Conservation (phyloP, 2,113 vertebrate species). For the Brachypteracias leptosomus region DNA sequence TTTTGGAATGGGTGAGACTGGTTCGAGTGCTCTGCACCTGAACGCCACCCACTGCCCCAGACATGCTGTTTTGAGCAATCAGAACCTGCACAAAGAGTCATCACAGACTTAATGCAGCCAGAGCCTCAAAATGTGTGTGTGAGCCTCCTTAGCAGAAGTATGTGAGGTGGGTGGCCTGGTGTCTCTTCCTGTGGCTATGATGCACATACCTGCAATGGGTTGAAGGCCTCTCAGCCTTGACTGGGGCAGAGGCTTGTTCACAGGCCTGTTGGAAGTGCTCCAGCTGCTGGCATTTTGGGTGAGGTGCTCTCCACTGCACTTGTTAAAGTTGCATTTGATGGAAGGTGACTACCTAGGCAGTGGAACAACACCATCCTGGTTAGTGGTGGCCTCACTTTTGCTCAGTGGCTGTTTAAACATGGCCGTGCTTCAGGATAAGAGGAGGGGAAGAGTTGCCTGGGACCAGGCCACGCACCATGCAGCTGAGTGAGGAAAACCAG, state of each 20-base stretch:
- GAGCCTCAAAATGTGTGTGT: background rate
- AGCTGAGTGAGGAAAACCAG: background rate
- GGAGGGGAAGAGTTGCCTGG: background rate
- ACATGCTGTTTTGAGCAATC: fast-evolving
- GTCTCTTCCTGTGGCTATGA: background rate
- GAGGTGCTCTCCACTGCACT: background rate
- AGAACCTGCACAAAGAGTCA: background rate
- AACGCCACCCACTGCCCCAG: no score
- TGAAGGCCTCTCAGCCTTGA: background rate
- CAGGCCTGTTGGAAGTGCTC: background rate
- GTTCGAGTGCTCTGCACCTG: fast-evolving
- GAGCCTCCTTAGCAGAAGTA: background rate
- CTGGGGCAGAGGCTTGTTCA: fast-evolving
- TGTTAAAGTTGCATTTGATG: background rate
- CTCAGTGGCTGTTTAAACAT: no score
- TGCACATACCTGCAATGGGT: fast-evolving
- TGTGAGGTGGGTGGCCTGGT: background rate
- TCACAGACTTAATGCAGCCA: background rate
- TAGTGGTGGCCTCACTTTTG: background rate
- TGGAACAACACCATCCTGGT: no score
- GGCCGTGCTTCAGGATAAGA: background rate
- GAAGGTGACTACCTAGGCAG: no score
- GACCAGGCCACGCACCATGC: no score
- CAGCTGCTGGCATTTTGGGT: background rate
- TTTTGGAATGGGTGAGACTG: background rate